Conservation (phyloP, 2,888 invertebrate genomes). For the Vandiemenella viatica region DNA sequence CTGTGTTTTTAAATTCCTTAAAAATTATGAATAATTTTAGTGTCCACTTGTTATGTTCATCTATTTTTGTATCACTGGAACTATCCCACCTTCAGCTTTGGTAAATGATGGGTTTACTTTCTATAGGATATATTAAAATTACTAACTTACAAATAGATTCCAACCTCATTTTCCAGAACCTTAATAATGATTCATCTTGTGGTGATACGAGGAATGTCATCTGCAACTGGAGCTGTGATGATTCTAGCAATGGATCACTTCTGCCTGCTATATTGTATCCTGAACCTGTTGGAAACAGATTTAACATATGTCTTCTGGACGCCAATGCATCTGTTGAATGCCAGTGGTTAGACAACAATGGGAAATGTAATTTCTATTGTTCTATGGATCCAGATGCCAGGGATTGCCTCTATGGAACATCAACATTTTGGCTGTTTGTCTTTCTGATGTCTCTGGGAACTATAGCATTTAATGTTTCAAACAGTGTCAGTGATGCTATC, state of each 20-base stretch:
- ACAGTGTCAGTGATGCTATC: conserved; percentile 78
- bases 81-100: too few relatives aligned
- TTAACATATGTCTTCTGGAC: neutral
- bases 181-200: too few relatives aligned
- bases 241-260: neutral
- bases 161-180: too few relatives aligned
- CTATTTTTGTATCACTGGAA: too few relatives aligned
- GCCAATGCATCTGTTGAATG: neutral
- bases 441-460: conserved; percentile 55
- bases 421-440: conserved; percentile 59
- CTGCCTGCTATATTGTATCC: neutral
- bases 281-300: neutral
- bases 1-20: too few relatives aligned
- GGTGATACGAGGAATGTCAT: neutral
- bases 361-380: conserved; percentile 6
- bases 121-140: too few relatives aligned
- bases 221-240: neutral
- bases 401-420: conserved; percentile 37
- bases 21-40: too few relatives aligned
- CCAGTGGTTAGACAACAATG: neutral
- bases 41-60: too few relatives aligned
- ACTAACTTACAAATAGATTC: too few relatives aligned
- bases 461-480: conserved; percentile 68
- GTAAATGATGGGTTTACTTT: too few relatives aligned
- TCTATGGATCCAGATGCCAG: conserved; percentile 14